Conservation (phyloP, 2,888 invertebrate genomes). For the Agapostemon virescens region DNA sequence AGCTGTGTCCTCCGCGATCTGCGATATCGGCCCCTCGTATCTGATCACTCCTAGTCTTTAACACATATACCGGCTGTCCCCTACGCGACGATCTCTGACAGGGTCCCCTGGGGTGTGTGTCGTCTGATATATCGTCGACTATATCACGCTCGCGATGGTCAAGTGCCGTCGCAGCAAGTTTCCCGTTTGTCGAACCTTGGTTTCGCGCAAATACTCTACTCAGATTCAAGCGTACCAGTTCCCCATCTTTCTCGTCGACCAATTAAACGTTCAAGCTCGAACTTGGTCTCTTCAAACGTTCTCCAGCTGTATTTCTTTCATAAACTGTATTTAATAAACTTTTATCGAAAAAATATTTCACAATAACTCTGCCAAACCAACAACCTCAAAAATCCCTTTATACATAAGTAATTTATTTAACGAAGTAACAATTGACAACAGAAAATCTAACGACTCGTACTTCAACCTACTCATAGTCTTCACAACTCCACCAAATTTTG, state of each 20-base stretch:
- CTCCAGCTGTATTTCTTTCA: too few relatives aligned
- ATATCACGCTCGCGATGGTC: slow-evolving; percentile 27
- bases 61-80: slow-evolving; percentile 21
- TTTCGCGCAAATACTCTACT: slow-evolving; percentile 26
- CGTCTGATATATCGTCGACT: slow-evolving; percentile 37
- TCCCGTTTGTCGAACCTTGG: slow-evolving; percentile 22
- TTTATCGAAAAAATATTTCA: too few relatives aligned
- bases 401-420: too few relatives aligned
- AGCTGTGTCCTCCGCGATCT: slow-evolving; percentile 49
- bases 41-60: slow-evolving; percentile 62
- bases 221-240: slow-evolving; percentile 29
- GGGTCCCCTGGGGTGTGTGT: slow-evolving; percentile 16
- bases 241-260: background rate
- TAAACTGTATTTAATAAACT: too few relatives aligned
- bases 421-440: too few relatives aligned
- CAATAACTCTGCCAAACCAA: too few relatives aligned
- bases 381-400: too few relatives aligned
- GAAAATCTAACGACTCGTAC: too few relatives aligned
- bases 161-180: slow-evolving; percentile 38
- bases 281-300: too few relatives aligned
- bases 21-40: slow-evolving; percentile 56
- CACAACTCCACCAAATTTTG: too few relatives aligned
- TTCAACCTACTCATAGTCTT: too few relatives aligned
- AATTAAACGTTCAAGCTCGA: slow-evolving; percentile 26
- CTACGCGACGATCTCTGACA: slow-evolving; percentile 16